Evolutionary conservation across 2,888 invertebrate genomes (phyloP).

Genomic region (Phymatocera aterrima): DNA sequence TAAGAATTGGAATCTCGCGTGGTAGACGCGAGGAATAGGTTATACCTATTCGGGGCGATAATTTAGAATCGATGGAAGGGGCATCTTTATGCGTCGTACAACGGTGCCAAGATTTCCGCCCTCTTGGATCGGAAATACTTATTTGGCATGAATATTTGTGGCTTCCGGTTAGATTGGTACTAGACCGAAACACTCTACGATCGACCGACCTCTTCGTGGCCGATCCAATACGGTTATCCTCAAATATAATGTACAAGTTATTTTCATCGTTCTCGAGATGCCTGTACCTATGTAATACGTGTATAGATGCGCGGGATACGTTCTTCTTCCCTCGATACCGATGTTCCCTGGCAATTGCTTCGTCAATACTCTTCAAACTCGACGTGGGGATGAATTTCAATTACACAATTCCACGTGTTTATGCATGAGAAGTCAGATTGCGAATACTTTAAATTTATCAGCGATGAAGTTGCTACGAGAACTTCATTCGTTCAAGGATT

Average conservation of each 20-base stretch:
- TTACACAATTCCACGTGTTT: too few species aligned
- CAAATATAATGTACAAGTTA: background rate
- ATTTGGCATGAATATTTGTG: slow-evolving; percentile 50
- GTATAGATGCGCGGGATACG: background rate
- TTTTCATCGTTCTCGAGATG: background rate
- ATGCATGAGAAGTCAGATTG: too few species aligned
- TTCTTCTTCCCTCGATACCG: too few species aligned
- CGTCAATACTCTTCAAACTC: too few species aligned
- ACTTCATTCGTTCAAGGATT: too few species aligned
- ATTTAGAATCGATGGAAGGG: slow-evolving; percentile 59
- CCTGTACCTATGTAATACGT: background rate
- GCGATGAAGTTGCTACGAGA: too few species aligned
- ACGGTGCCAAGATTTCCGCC: slow-evolving; percentile 61
- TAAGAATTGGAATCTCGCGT: background rate
- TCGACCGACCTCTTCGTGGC: slow-evolving; percentile 19
- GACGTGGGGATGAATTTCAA: too few species aligned
- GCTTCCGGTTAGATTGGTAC: slow-evolving; percentile 38
- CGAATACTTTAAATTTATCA: too few species aligned
- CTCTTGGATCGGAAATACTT: slow-evolving; percentile 56
- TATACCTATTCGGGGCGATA: slow-evolving; percentile 55
- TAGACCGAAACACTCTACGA: slow-evolving; percentile 37
- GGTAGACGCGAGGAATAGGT: slow-evolving; percentile 17
- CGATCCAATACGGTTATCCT: slow-evolving; percentile 18
- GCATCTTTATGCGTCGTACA: slow-evolving; percentile 60
- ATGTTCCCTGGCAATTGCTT: too few species aligned